Conservation (phyloP, 2,888 invertebrate genomes). For the Empis stercorea region DNA sequence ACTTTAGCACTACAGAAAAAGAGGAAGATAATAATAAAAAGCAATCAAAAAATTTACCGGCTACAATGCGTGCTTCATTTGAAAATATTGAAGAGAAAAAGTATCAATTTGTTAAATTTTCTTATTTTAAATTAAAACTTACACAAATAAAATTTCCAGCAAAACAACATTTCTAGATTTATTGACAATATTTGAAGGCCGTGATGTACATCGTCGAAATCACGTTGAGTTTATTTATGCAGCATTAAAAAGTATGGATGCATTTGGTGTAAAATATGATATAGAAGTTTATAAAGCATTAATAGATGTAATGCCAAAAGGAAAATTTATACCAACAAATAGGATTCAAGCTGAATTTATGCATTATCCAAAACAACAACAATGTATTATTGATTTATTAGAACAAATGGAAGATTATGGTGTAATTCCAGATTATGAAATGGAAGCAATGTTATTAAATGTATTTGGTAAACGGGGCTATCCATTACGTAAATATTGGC, state of each 20-base stretch:
- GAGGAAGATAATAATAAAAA: not conserved
- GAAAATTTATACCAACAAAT: slow-evolving; percentile 71
- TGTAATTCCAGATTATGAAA: slow-evolving; percentile 83
- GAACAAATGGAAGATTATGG: slow-evolving; percentile 93
- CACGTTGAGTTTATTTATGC: slow-evolving; percentile 92
- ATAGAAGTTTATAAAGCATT: slow-evolving; percentile 74
- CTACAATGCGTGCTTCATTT: not conserved
- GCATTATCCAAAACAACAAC: slow-evolving; percentile 94
- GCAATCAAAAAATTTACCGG: not conserved
- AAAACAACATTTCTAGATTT: slow-evolving; percentile 58
- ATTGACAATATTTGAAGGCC: slow-evolving; percentile 57
- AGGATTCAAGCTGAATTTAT: slow-evolving; percentile 77
- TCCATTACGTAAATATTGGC: slow-evolving; percentile 61
- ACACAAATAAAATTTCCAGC: slow-evolving; percentile 35
- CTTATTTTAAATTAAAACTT: slow-evolving; percentile 8
- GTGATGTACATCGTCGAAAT: slow-evolving; percentile 59
- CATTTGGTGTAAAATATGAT: slow-evolving; percentile 79
- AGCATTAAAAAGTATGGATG: slow-evolving; percentile 76
- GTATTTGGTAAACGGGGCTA: slow-evolving; percentile 70
- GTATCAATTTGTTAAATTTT: too few relatives aligned
- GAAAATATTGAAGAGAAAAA: slow-evolving; percentile 1
- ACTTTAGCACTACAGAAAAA: not conserved
- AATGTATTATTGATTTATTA: slow-evolving; percentile 78
- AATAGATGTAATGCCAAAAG: slow-evolving; percentile 77
- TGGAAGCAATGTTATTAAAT: slow-evolving; percentile 67